These are phyloP conservation scores for Bombus consobrinus DNA, from an alignment of 1,140 invertebrate species.

Conservation along the genomic window DNA sequence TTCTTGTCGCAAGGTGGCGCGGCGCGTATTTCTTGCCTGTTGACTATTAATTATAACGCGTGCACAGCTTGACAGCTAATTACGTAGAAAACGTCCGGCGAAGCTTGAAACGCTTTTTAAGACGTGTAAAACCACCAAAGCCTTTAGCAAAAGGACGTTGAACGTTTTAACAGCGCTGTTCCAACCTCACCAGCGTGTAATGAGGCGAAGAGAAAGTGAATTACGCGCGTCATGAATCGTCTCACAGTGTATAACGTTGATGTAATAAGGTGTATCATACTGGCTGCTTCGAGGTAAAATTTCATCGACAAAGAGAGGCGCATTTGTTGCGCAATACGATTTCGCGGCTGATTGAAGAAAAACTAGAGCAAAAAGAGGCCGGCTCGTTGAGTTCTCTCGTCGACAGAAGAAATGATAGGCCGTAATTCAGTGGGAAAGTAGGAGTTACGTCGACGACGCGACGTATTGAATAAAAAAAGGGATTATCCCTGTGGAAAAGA, in stretches of 20 bases:
- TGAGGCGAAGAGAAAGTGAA: background rate
- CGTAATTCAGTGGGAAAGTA: too few relatives aligned
- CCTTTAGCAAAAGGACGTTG: slow-evolving; percentile 7
- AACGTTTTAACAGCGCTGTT: slow-evolving; percentile 29
- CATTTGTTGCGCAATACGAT: background rate
- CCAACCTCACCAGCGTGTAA: background rate
- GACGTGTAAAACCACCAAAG: background rate
- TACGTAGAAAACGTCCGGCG: background rate
- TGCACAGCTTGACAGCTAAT: background rate
- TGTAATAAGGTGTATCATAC: background rate
- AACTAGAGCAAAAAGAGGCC: background rate
- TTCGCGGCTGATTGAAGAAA: background rate
- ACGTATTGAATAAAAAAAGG: background rate
- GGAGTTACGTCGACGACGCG: too few relatives aligned
- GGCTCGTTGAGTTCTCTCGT: too few relatives aligned
- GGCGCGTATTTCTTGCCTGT: background rate
- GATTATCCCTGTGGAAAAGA: background rate
- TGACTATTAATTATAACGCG: background rate
- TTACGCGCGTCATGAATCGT: background rate
- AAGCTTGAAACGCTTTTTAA: background rate
- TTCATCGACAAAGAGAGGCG: background rate
- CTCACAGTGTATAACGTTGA: background rate
- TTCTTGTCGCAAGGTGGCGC: too few relatives aligned
- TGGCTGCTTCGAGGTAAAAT: background rate
- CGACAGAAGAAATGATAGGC: too few relatives aligned